Base-by-base conservation (phyloP, 64 coral and sea anemone genomes). In the Porites lutea region DNA sequence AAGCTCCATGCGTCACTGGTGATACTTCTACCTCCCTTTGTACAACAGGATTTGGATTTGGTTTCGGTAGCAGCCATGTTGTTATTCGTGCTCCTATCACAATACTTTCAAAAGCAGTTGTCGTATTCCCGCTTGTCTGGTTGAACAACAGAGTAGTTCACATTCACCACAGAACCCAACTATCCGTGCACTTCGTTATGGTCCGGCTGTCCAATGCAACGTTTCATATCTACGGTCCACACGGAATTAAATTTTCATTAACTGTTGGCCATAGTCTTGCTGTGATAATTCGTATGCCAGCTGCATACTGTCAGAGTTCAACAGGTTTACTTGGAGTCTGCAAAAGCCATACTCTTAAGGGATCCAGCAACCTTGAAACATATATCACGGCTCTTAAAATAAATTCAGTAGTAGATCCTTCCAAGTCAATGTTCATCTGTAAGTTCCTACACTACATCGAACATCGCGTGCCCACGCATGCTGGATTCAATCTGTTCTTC, bases 291-390 rank as follows among this genome's bases (percentile, higher is more conserved):
- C 79, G 74, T 43, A 54, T 93, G 43, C 90, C 96, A 71, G 67
- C 53, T 2, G 8, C 49, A 20, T 90, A 67, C 87, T 98, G 96
- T 49, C 88, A 63, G 49, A 95, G 93, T 63, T 67, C 93, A 1
- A 93, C 96, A 14, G 96, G 96, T 6, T 90, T 98, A 51, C 94
- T 98, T 58, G 96, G 93, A 9, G 22, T 88, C 0, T 98, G 96
- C 54, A 43, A 12, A 54, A 82, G 69, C 45, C 55, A 82, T 53
- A 86, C 60, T 15, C 82, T 90, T 49, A 80, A 90, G 59, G 23
- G 75, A 52, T 93, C 80, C 27, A 82, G 78, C 68, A 76, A 71
- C 82, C 64, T 91, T 66, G 63, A 87, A 88, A 16, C 46, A 19
- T 80, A 78, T 46, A 87, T 92, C 19, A 86, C 59, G 27, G 37